Conservation (phyloP, 2,797 vertebrate genomes). For the Bovichtus diacanthus region DNA sequence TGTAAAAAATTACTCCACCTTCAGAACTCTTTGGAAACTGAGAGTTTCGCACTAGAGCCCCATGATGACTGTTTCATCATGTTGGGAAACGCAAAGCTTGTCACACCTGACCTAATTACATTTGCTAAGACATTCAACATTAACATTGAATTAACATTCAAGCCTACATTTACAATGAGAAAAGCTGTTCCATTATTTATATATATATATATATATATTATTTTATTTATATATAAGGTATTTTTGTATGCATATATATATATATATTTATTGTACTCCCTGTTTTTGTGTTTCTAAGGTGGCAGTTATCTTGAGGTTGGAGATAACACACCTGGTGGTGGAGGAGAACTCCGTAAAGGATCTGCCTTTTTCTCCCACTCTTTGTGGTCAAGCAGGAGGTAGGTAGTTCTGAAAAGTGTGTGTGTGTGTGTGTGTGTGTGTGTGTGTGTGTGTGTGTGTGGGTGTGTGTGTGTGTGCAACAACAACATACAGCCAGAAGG, state of each 20-base stretch:
- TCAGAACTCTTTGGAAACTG: not conserved
- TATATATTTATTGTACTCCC: too few species aligned
- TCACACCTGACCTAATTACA: not conserved
- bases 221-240: too few species aligned
- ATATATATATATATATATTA: not conserved
- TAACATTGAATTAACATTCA: too few species aligned
- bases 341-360: slow-evolving; percentile 96
- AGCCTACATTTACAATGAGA: not conserved
- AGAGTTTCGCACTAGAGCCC: not conserved
- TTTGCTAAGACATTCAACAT: not conserved
- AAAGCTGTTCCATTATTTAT: not conserved
- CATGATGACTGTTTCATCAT: not conserved
- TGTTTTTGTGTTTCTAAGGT: slow-evolving; percentile 78
- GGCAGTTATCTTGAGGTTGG: slow-evolving; percentile 89
- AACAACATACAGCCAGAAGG: not conserved
- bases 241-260: too few species aligned
- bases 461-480: too few species aligned
- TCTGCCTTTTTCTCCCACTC: slow-evolving; percentile 90
- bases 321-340: slow-evolving; percentile 95
- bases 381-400: slow-evolving; percentile 98
- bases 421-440: too few species aligned
- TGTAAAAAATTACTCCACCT: not conserved
- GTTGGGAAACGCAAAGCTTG: not conserved
- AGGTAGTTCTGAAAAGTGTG: too few species aligned
- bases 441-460: too few species aligned